Evolutionary conservation across 2,113 vertebrate genomes (phyloP), one percentile per base, ranked within the genome.

Genomic region (Tragelaphus scriptus): DNA sequence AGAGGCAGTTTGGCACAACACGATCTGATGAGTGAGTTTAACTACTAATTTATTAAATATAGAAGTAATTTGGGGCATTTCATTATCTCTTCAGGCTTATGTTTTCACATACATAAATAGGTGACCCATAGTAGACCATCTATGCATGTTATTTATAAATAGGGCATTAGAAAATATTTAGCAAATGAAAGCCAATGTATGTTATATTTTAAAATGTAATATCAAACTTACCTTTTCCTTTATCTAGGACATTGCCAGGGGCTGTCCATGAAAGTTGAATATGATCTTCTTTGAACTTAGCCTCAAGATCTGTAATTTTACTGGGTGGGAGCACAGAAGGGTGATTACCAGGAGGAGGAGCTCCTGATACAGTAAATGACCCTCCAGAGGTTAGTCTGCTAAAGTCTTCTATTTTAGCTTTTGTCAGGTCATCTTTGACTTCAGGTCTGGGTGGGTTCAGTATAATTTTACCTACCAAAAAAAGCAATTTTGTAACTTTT

Each of bases 181-280:
- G 55, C 5, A 96, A 89, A 88, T 65, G 30, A 95, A 86, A 80
- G 13, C 6, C 40, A 85, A 14, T 92, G 19, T 32, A 90, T 99
- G 49, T 44, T 88, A n/a, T 53, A 23, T 36, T n/a, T 49, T 68
- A 84, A 79, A 98, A 80, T 16, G 4, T 51, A 91, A 40, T 44
- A 59, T 86, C 55, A 65, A 51, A 87, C 98, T 98, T 93, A 99
- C 98, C 98, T 98, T 94, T 98, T 92, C 98, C 99, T 81, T 89
- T 93, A 90, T 99, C 99, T 0, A 98, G 94, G 61, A 98, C 97
- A 19, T 98, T 98, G 49, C 99, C 99, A 94, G 98, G 98, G 94
- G 99, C 99, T 59, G 98, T 99, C 99, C 99, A 99, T 55, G 92
- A 98, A 75, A 99, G 98, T 55, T 97, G 36, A 93, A 99, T 96